These are phyloP conservation scores for Penaeus chinensis DNA, from an alignment of 1,140 invertebrate species.

Conservation along the genomic window DNA sequence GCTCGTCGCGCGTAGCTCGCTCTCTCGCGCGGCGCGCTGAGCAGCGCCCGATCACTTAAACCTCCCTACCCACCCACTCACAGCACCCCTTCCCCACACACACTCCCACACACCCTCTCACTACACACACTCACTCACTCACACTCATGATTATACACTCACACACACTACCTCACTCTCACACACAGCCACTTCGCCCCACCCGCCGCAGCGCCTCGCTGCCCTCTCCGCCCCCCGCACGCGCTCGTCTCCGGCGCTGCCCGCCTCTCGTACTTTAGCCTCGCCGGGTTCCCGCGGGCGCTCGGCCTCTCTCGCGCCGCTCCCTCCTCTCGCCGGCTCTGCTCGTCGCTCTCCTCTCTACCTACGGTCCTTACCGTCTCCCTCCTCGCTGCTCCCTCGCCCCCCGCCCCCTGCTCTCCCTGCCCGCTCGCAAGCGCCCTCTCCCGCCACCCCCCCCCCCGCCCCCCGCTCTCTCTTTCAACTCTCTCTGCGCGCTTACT, in stretches of 20 bases:
- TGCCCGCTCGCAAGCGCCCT: neutral
- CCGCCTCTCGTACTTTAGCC: neutral
- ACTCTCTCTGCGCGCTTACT: too few relatives aligned
- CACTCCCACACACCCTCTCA: neutral
- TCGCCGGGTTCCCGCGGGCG: neutral
- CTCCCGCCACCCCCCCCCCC: slow-evolving; percentile 3
- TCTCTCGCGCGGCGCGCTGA: too few relatives aligned
- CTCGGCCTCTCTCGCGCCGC: neutral
- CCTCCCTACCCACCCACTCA: neutral
- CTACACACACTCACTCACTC: slow-evolving; percentile 22
- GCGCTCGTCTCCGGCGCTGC: too few relatives aligned
- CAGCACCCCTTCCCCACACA: neutral
- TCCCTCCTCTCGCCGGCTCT: neutral
- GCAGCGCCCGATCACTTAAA: too few relatives aligned
- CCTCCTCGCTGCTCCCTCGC: neutral
- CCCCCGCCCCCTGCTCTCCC: neutral
- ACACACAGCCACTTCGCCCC: slow-evolving; percentile 10
- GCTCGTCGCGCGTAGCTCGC: too few relatives aligned
- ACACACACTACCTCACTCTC: slow-evolving; percentile 28
- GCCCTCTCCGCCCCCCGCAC: too few relatives aligned
- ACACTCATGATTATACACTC: slow-evolving; percentile 15
- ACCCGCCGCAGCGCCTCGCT: neutral
- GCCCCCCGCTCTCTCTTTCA: neutral
- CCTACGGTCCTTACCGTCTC: neutral
- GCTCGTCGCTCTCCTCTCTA: neutral